Conservation (phyloP, 2,797 vertebrate species). For the Philypnodon macrostomus region DNA sequence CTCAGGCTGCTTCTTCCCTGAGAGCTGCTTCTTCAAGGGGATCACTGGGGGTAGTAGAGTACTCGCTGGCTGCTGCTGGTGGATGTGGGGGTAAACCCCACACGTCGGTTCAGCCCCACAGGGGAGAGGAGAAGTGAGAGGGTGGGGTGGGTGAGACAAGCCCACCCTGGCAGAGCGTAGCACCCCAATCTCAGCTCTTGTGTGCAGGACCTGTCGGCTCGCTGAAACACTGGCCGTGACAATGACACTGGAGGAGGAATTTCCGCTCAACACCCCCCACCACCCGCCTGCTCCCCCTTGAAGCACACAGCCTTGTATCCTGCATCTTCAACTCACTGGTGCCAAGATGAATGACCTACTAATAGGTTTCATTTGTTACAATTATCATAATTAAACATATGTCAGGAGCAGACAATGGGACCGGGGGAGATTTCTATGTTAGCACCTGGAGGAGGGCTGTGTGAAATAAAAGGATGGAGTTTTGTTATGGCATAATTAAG, state of each 20-base stretch:
- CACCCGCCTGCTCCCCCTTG: too few species aligned
- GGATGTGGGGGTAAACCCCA: slow-evolving; percentile 53
- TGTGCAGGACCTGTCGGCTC: slow-evolving; percentile 65
- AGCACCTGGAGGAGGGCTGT: slow-evolving; percentile 54
- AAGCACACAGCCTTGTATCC: slow-evolving; percentile 18
- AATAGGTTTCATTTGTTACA: slow-evolving; percentile 74
- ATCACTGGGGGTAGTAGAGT: slow-evolving; percentile 57
- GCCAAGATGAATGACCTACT: slow-evolving; percentile 62
- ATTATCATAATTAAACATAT: slow-evolving; percentile 76
- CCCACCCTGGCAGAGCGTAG: slow-evolving; percentile 66
- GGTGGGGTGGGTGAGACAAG: slow-evolving; percentile 19
- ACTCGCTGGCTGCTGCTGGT: slow-evolving; percentile 19
- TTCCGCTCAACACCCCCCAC: slow-evolving; percentile 25
- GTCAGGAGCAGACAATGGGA: slow-evolving; percentile 63
- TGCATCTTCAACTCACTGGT: slow-evolving; percentile 42
- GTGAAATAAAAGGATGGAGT: slow-evolving; percentile 23
- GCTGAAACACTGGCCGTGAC: slow-evolving; percentile 71
- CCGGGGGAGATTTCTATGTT: slow-evolving; percentile 55
- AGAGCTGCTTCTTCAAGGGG: slow-evolving; percentile 57
- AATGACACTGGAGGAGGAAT: slow-evolving; percentile 75
- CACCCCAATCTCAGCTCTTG: slow-evolving; percentile 44
- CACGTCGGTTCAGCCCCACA: slow-evolving; percentile 62
- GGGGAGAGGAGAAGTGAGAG: slow-evolving; percentile 20
- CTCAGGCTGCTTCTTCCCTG: slow-evolving; percentile 40
- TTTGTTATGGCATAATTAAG: slow-evolving; percentile 54